Evolutionary conservation across 2,888 invertebrate genomes (phyloP).

Genomic region (Cecidostiba fungosa): DNA sequence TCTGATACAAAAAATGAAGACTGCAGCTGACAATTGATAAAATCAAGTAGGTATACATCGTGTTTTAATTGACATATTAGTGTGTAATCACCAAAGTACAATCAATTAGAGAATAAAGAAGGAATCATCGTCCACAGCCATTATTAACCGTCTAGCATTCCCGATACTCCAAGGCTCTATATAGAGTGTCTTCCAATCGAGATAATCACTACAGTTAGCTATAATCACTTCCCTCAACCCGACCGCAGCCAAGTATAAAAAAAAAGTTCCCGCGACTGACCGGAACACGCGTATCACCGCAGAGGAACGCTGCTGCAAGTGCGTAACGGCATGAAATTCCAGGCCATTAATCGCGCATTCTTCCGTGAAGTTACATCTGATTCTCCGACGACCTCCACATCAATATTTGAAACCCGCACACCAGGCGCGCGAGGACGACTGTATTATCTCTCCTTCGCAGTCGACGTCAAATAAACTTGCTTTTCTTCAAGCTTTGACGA

Average conservation of each 20-base stretch:
- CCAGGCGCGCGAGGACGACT: conserved; percentile 3
- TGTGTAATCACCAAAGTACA: background rate
- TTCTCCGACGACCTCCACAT: conserved; percentile 8
- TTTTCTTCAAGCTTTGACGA: background rate
- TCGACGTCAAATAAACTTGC: conserved; percentile 12
- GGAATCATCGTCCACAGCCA: background rate
- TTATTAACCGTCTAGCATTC: background rate
- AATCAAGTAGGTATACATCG: no score
- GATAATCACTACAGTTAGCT: conserved; percentile 30
- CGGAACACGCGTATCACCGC: conserved; percentile 19
- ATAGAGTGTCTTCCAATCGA: conserved; percentile 30
- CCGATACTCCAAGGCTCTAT: background rate
- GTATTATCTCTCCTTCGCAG: background rate
- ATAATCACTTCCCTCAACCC: conserved; percentile 7
- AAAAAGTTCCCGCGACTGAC: background rate
- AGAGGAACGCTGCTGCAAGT: background rate
- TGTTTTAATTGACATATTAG: no score
- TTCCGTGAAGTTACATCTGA: conserved; percentile 25
- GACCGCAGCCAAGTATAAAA: background rate
- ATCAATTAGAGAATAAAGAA: background rate
- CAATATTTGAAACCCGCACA: conserved; percentile 24
- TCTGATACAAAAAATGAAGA: no score
- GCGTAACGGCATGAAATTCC: conserved; percentile 51
- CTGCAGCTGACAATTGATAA: no score
- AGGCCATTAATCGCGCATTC: conserved; percentile 27